These are phyloP conservation scores for Carduelis carduelis DNA, from an alignment of 2,797 vertebrate genomes.

Conservation along the genomic window DNA sequence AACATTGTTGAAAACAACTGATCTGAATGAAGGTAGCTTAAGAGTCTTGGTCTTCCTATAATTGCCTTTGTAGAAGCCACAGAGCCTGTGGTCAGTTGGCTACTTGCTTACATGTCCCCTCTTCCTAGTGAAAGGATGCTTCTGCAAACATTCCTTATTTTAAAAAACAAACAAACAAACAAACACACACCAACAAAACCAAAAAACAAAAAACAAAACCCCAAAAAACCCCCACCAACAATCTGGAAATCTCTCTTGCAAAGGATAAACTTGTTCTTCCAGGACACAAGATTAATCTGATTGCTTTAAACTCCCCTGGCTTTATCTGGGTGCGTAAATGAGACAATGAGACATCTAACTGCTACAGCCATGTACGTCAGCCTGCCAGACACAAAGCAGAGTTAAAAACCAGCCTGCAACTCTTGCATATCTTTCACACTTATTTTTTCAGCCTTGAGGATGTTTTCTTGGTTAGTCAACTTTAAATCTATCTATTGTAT, in stretches of 20 bases:
- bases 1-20: neutral
- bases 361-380: neutral
- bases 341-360: neutral
- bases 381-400: neutral
- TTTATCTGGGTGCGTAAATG: neutral
- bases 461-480: conserved; percentile 56
- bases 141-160: neutral
- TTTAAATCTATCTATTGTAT: conserved; percentile 40
- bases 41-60: neutral
- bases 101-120: neutral
- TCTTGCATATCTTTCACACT: neutral
- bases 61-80: neutral
- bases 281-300: neutral
- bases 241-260: neutral
- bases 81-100: neutral
- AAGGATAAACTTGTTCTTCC: neutral
- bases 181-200: too few relatives aligned
- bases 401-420: neutral
- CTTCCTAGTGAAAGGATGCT: neutral
- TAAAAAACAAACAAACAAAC: neutral
- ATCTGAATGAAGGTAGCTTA: neutral
- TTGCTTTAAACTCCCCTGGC: conserved; percentile 9
- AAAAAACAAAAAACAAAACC: neutral
- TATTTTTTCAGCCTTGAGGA: conserved; percentile 15
- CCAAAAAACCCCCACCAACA: neutral